Conservation (phyloP, 1,140 invertebrate species). For the Drosophila bipectinata region DNA sequence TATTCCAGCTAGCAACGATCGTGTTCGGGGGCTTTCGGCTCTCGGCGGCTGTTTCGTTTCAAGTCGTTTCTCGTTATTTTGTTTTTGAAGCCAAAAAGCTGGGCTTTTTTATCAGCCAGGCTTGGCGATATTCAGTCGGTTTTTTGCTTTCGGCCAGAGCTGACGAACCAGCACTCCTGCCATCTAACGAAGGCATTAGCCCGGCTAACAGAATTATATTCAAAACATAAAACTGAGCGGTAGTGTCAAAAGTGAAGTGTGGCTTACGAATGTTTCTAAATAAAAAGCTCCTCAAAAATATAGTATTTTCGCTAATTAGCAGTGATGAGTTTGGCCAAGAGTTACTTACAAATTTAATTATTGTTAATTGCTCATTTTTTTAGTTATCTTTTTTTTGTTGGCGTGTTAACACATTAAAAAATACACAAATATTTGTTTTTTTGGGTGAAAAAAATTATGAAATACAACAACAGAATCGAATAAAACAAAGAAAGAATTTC, state of each 20-base stretch:
- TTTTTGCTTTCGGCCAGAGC: slow-evolving; percentile 71
- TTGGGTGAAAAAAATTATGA: slow-evolving; percentile 41
- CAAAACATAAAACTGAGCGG: slow-evolving; percentile 17
- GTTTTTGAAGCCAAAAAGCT: slow-evolving; percentile 4
- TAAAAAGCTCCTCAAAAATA: not conserved
- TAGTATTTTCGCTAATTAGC: slow-evolving; percentile 14
- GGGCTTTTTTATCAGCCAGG: slow-evolving; percentile 39
- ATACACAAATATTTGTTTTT: slow-evolving; percentile 7
- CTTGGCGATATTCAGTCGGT: slow-evolving; percentile 58
- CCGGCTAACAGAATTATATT: slow-evolving; percentile 21
- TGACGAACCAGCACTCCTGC: slow-evolving; percentile 42
- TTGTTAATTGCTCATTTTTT: slow-evolving; percentile 24
- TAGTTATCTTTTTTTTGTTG: slow-evolving; percentile 18
- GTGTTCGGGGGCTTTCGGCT: not conserved
- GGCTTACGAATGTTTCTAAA: not conserved
- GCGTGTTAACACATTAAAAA: not conserved
- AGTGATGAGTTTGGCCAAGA: slow-evolving; percentile 1
- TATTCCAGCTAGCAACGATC: slow-evolving; percentile 32
- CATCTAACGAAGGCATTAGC: not conserved
- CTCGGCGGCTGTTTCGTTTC: slow-evolving; percentile 8
- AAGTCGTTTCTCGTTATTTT: slow-evolving; percentile 4
- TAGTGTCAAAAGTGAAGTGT: slow-evolving; percentile 11
- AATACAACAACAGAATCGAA: slow-evolving; percentile 22
- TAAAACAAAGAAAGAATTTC: slow-evolving; percentile 15
- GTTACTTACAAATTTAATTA: slow-evolving; percentile 24